A percentile compares a stretch with the other conserved stretches of the same genome.
phyloP scores from a whole-genome alignment of 2,888 invertebrate species.

The Drosophila ezoana region DNA sequence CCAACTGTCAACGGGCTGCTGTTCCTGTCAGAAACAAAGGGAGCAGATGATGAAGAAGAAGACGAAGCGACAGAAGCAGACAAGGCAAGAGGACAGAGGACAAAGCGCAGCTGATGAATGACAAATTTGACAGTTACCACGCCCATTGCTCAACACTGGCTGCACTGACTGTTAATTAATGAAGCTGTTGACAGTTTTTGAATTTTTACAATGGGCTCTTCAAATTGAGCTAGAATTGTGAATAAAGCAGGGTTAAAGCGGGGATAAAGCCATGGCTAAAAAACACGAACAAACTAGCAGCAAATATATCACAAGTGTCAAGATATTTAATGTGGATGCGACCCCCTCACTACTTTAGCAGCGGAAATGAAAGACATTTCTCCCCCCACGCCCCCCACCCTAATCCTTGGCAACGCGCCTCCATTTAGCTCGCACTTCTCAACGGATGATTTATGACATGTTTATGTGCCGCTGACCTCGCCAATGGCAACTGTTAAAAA shows the following conservation, averaged over 20 bases:
- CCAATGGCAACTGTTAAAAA: conserved; percentile 42
- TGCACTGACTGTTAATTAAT: conserved; percentile 63
- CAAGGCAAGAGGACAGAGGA: conserved; percentile 7
- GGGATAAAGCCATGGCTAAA: conserved; percentile 36
- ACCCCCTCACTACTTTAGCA: not conserved
- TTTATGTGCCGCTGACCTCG: conserved; percentile 79
- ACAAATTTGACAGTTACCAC: conserved; percentile 69
- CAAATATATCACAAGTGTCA: conserved; percentile 51
- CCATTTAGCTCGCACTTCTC: conserved; percentile 51
- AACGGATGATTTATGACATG: conserved; percentile 74
- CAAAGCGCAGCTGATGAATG: conserved; percentile 67
- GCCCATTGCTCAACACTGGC: conserved; percentile 59
- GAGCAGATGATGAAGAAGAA: conserved; percentile 5
- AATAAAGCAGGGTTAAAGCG: conserved; percentile 2
- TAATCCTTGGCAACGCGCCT: conserved; percentile 61
- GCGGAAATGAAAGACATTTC: conserved; percentile 40
- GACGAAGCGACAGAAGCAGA: not conserved
- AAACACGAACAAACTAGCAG: conserved; percentile 31
- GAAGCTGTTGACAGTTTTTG: conserved; percentile 72
- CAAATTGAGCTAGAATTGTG: conserved; percentile 38
- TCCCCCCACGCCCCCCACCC: conserved; percentile 5
- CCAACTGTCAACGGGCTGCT: conserved; percentile 14
- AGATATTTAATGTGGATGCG: conserved; percentile 38
- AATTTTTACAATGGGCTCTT: conserved; percentile 50
- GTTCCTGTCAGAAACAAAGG: conserved; percentile 63